Conservation (phyloP, 2,797 vertebrate genomes). For the Rhodeus uyekii region DNA sequence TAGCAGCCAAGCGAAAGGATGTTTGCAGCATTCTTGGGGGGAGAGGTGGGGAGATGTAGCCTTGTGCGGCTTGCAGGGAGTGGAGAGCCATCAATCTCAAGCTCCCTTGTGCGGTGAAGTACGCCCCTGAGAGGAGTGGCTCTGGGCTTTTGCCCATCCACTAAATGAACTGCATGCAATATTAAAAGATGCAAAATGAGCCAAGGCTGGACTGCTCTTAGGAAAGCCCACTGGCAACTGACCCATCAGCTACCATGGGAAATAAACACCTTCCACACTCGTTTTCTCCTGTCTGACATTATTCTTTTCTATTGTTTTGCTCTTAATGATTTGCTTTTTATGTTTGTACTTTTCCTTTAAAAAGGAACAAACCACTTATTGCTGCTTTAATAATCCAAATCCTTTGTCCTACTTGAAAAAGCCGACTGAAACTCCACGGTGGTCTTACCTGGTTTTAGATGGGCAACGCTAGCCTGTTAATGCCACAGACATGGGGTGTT, state of each 20-base stretch:
- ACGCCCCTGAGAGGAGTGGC: slow-evolving; percentile 86
- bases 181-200: slow-evolving; percentile 86
- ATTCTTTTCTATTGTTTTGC: slow-evolving; percentile 26
- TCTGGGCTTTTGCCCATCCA: slow-evolving; percentile 75
- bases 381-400: slow-evolving; percentile 20
- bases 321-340: slow-evolving; percentile 25
- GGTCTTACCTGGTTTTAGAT: neutral
- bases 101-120: slow-evolving; percentile 77
- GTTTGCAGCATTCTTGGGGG: slow-evolving; percentile 81
- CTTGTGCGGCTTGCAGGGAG: slow-evolving; percentile 76
- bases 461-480: neutral
- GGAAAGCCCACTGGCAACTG: slow-evolving; percentile 64
- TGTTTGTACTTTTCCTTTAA: slow-evolving; percentile 1
- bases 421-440: neutral
- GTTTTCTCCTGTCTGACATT: slow-evolving; percentile 58
- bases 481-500: neutral
- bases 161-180: slow-evolving; percentile 96
- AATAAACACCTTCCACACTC: slow-evolving; percentile 71
- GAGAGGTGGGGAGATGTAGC: slow-evolving; percentile 74
- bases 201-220: slow-evolving; percentile 58
- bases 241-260: slow-evolving; percentile 75
- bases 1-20: slow-evolving; percentile 80
- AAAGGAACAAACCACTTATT: neutral
- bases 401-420: neutral
- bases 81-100: slow-evolving; percentile 86